These are phyloP conservation scores for Azemiops feae DNA, from an alignment of 2,113 vertebrate species.

Conservation along the genomic window DNA sequence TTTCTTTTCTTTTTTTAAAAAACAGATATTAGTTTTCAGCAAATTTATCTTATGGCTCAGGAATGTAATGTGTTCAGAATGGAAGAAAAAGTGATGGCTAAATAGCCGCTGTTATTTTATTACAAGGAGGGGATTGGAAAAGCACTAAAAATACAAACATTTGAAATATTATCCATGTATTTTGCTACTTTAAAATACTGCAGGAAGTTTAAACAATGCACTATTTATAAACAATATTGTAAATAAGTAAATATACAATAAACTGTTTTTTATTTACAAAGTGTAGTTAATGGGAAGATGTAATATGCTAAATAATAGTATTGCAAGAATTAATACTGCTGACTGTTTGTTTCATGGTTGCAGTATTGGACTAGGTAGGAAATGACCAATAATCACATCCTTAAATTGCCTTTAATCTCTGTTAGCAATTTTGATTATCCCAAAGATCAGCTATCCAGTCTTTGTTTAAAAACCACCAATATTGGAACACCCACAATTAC, in stretches of 20 bases:
- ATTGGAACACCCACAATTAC: background rate
- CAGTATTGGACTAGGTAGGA: background rate
- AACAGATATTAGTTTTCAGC: background rate
- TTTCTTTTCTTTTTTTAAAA: background rate
- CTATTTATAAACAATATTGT: background rate
- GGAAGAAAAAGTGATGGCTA: background rate
- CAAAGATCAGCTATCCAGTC: background rate
- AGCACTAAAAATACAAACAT: background rate
- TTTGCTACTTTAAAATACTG: background rate
- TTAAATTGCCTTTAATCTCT: background rate
- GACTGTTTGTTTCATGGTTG: background rate
- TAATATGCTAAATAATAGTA: background rate
- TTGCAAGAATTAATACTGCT: background rate
- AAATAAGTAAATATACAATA: background rate
- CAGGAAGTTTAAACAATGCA: background rate
- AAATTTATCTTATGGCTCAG: conserved; percentile 1
- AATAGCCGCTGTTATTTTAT: conserved; percentile 6
- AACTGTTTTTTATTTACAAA: background rate
- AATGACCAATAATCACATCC: background rate
- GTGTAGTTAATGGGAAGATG: background rate
- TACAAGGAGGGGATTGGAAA: background rate
- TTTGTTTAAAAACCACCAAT: background rate
- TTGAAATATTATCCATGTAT: background rate
- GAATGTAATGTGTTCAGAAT: background rate
- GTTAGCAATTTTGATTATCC: background rate